phyloP scores from a whole-genome alignment of 2,888 invertebrate genomes.

The Peribatodes rhomboidaria region DNA sequence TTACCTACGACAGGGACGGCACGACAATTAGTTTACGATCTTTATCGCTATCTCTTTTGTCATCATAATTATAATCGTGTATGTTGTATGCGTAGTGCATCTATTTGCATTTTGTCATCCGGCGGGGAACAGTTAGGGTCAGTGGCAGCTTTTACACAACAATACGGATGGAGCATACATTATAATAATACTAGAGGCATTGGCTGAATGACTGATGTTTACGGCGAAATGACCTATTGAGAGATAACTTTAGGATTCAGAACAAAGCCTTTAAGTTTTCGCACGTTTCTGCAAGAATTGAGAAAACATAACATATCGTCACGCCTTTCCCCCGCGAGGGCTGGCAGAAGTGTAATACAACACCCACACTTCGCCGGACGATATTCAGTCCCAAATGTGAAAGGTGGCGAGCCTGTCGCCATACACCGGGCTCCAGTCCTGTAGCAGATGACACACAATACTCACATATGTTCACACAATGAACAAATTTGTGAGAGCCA shows the following conservation, averaged over 20 bases:
- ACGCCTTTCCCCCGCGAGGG: no score
- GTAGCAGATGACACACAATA: no score
- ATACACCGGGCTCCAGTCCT: no score
- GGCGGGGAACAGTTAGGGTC: constrained; percentile 56
- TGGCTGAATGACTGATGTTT: background rate
- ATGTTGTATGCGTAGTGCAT: constrained; percentile 35
- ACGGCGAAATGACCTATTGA: background rate
- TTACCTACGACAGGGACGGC: constrained; percentile 31
- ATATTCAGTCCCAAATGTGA: no score
- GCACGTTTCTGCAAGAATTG: no score
- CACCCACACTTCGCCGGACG: no score
- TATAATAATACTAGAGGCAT: constrained; percentile 14
- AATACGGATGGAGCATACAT: constrained; percentile 39
- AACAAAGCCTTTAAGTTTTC: background rate
- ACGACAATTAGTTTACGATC: constrained; percentile 30
- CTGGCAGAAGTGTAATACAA: no score
- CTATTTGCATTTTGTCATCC: constrained; percentile 43
- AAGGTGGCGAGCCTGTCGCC: no score
- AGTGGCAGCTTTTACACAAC: constrained; percentile 56
- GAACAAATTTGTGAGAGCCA: no score
- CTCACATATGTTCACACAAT: no score
- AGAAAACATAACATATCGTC: no score
- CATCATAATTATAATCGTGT: constrained; percentile 30
- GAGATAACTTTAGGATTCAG: background rate
- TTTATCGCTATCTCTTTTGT: constrained; percentile 27